Percentiles rank a stretch among this genome's conserved stretches.
Evolutionary conservation across 1,140 invertebrate species (phyloP).

Genomic region (Hypothenemus hampei): DNA sequence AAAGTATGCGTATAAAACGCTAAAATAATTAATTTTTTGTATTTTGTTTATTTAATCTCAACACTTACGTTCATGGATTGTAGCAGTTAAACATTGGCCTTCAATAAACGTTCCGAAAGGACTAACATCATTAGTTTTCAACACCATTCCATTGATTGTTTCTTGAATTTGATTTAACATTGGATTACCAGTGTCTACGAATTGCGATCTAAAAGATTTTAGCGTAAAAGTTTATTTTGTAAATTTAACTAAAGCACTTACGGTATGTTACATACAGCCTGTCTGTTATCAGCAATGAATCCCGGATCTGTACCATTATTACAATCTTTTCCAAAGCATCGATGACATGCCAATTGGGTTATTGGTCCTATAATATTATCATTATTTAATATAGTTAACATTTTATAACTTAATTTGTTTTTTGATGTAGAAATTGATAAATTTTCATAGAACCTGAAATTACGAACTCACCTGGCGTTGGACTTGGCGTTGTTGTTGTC

Average conservation of each 20-base stretch:
- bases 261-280: background rate
- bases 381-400: too few relatives aligned
- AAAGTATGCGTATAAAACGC: background rate
- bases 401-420: too few relatives aligned
- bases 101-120: background rate
- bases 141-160: background rate
- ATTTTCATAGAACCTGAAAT: too few relatives aligned
- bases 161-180: background rate
- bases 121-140: background rate
- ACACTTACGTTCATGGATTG: background rate
- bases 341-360: constrained; percentile 5
- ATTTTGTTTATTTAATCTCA: background rate
- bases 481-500: too few relatives aligned
- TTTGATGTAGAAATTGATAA: too few relatives aligned
- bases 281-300: background rate
- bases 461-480: too few relatives aligned
- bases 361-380: too few relatives aligned
- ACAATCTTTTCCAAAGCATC: constrained; percentile 10
- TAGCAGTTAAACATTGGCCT: background rate
- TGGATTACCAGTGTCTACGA: background rate
- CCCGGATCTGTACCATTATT: background rate
- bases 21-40: constrained; percentile 1
- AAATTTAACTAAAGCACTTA: too few relatives aligned
- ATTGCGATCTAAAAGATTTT: too few relatives aligned
- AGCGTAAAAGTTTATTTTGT: too few relatives aligned